Base-by-base conservation (phyloP, 2,888 invertebrate genomes). In the Tridacna crocea region DNA sequence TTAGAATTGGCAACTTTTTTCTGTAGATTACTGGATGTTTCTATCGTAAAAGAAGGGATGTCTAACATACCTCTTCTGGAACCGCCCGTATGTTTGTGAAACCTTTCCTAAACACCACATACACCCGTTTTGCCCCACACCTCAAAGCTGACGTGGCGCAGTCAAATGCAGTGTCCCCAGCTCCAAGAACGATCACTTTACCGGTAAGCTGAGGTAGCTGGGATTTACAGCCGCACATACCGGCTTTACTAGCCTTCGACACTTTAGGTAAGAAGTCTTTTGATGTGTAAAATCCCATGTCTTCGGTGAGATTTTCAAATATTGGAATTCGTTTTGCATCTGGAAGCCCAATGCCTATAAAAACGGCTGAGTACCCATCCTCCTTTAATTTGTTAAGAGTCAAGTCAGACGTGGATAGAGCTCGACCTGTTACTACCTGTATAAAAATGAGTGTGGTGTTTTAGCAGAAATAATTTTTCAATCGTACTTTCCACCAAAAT, bases 151-250 rank as follows among this genome's bases (percentile, higher is more conserved):
- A 99, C 0, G 99, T 99, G 0, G 99, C 99, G 94, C 99, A 99
- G 95, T 99, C 99, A 94, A 99, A 99, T 0, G 99, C 99, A 0
- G 99, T 99, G 94, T 99, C 99, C 0, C 99, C 99, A 0, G 99
- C 98, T 0, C 99, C 99, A 58, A 99, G 95, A 0, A 99, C 99
- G 80, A 99, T 96, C 17, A 97, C 97, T 89, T 96, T 97, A 0
- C 85, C 84, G 88, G 95, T 94, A 12, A 99, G 94, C 68, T 95
- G 94, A 0, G 99, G 99, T 63, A 99, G 94, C 68, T 92, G 87
- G 0, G 96, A 94, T 90, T 96, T 97, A 93, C 98, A 98, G 0
- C 96, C 95, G 93, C 99, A 99, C 95, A 98, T 96, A 96, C 97
- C 98, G 91, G 96, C 96, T 94, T 99, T 99, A 93, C 98, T 98